phyloP scores from a whole-genome alignment of 2,113 vertebrate species.

The Sardina pilchardus region DNA sequence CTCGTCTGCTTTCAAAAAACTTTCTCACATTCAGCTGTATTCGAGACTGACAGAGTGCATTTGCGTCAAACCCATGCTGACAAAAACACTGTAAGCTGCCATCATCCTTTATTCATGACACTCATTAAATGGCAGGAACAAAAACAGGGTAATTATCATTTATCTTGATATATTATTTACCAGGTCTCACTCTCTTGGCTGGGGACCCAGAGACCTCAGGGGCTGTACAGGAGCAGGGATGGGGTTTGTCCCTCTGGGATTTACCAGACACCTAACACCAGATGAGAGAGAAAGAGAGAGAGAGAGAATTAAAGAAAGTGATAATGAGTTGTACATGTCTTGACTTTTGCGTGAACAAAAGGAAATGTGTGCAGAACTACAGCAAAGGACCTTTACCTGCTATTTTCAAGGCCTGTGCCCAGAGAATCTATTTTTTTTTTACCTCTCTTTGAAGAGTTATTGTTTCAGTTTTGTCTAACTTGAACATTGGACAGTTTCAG shows the following conservation, averaged over 20 bases:
- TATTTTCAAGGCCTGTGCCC: background rate
- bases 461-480: background rate
- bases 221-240: slow-evolving; percentile 50
- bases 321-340: background rate
- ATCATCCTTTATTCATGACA: slow-evolving; percentile 97
- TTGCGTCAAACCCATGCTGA: slow-evolving; percentile 61
- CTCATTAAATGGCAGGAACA: slow-evolving; percentile 90
- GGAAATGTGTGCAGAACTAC: background rate
- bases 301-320: slow-evolving; percentile 44
- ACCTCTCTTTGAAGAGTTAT: background rate
- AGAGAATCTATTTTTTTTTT: too few relatives aligned
- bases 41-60: slow-evolving; percentile 44
- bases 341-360: background rate
- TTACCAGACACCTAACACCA: slow-evolving; percentile 65
- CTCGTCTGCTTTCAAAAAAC: background rate
- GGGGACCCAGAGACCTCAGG: slow-evolving; percentile 74
- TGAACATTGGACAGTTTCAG: background rate
- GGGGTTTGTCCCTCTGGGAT: slow-evolving; percentile 56
- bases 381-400: background rate
- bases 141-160: slow-evolving; percentile 97
- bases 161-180: slow-evolving; percentile 99
- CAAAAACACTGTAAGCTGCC: slow-evolving; percentile 84
- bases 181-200: slow-evolving; percentile 89
- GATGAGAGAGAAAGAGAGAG: slow-evolving; percentile 28
- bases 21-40: background rate